Conservation (phyloP, 2,113 vertebrate genomes). For the Atractosteus spatula region DNA sequence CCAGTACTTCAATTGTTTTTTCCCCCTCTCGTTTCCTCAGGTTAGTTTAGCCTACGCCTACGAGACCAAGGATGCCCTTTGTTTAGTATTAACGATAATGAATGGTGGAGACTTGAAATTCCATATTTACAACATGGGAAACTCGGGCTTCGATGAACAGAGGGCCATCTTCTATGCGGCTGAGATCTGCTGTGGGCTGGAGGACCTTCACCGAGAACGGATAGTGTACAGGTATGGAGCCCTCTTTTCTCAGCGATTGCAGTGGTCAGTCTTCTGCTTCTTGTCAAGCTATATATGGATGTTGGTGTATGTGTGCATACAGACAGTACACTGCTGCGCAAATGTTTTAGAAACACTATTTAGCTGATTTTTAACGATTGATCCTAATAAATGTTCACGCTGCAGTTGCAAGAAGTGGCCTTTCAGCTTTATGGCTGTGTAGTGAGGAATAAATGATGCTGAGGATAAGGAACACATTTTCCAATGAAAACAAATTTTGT, state of each 20-base stretch:
- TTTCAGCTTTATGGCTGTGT: too few relatives aligned
- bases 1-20: not conserved
- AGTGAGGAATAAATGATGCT: too few relatives aligned
- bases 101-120: slow-evolving; percentile 83
- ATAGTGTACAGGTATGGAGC: slow-evolving; percentile 83
- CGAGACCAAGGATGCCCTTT: slow-evolving; percentile 69
- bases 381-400: too few relatives aligned
- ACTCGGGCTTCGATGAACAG: slow-evolving; percentile 83
- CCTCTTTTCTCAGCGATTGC: not conserved
- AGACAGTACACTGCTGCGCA: too few relatives aligned
- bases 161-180: slow-evolving; percentile 88
- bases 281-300: too few relatives aligned
- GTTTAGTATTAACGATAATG: slow-evolving; percentile 76
- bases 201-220: slow-evolving; percentile 84
- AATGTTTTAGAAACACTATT: too few relatives aligned
- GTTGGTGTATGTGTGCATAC: too few relatives aligned
- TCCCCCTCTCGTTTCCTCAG: slow-evolving; percentile 41
- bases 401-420: too few relatives aligned
- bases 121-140: slow-evolving; percentile 90
- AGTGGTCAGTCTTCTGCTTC: too few relatives aligned
- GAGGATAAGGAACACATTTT: too few relatives aligned
- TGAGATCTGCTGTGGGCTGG: slow-evolving; percentile 85
- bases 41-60: slow-evolving; percentile 73
- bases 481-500: too few relatives aligned
- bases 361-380: too few relatives aligned